A percentile compares a stretch with the other conserved stretches of the same genome.
Conservation (phyloP, 2,888 invertebrate genomes). For the Ochlodes sylvanus region DNA sequence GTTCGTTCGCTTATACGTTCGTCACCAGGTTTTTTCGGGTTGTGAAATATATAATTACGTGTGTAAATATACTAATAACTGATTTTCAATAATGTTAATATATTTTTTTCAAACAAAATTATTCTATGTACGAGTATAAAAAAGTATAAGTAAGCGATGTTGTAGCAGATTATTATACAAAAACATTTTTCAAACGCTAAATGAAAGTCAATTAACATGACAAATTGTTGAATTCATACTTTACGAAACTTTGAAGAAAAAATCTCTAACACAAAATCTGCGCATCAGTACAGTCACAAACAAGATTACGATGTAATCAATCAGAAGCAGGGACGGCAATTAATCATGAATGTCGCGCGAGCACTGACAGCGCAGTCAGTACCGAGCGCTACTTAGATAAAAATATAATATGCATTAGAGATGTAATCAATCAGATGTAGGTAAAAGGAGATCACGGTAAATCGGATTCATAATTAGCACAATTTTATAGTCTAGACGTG, state of each 20-base stretch:
- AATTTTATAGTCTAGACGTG: too few relatives aligned
- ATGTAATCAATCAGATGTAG: slow-evolving; percentile 6
- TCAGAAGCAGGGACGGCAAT: slow-evolving; percentile 67
- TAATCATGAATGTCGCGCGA: slow-evolving; percentile 71
- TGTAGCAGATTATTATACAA: too few relatives aligned
- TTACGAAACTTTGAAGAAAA: slow-evolving; percentile 59
- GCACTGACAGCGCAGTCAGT: slow-evolving; percentile 51
- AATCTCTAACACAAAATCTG: slow-evolving; percentile 61
- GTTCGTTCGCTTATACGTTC: too few relatives aligned
- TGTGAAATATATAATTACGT: too few relatives aligned
- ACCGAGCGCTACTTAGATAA: slow-evolving; percentile 12
- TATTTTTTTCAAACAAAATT: too few relatives aligned
- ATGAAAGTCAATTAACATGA: slow-evolving; percentile 2
- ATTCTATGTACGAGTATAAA: too few relatives aligned
- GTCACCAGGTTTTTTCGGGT: too few relatives aligned
- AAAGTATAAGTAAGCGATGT: too few relatives aligned
- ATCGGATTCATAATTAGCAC: too few relatives aligned
- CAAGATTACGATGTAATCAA: slow-evolving; percentile 82
- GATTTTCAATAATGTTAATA: too few relatives aligned
- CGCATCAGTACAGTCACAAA: slow-evolving; percentile 78
- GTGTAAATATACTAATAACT: too few relatives aligned
- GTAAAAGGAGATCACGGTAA: background rate
- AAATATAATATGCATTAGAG: slow-evolving; percentile 16
- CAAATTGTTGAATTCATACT: slow-evolving; percentile 1
- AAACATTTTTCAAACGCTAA: background rate